phyloP scores from a whole-genome alignment of 2,113 vertebrate genomes.

The Ptilorrhoa leucosticta region DNA sequence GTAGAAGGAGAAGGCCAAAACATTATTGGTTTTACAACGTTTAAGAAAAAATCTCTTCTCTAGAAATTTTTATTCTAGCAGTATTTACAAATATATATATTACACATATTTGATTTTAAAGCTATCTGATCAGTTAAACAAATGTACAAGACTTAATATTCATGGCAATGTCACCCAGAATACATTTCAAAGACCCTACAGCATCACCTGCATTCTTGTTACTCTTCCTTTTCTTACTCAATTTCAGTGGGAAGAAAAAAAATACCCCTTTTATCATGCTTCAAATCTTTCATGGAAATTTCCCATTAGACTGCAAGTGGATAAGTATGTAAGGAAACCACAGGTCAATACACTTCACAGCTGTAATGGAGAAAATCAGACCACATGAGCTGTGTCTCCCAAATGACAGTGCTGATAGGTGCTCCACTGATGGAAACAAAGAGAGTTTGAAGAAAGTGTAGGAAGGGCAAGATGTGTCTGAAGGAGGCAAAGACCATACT shows the following conservation, averaged over 20 bases:
- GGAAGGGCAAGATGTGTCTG: neutral
- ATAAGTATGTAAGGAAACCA: neutral
- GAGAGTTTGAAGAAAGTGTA: neutral
- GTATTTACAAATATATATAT: neutral
- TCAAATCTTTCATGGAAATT: neutral
- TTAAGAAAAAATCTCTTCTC: neutral
- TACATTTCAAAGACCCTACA: neutral
- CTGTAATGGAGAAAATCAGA: neutral
- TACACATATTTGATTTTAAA: neutral
- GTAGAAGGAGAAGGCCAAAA: neutral
- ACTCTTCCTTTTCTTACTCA: accelerated
- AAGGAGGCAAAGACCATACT: neutral
- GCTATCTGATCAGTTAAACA: neutral
- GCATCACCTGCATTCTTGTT: neutral
- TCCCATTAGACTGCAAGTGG: neutral
- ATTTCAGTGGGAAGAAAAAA: neutral
- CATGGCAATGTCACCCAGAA: neutral
- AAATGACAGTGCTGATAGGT: neutral
- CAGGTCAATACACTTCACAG: neutral
- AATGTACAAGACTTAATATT: neutral
- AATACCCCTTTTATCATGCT: neutral
- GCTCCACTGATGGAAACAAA: neutral
- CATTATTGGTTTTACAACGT: neutral
- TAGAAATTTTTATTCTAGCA: neutral
- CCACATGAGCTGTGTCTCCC: neutral